Evolutionary conservation across 2,888 invertebrate species (phyloP).

Genomic region (Cataglyphis cursor): DNA sequence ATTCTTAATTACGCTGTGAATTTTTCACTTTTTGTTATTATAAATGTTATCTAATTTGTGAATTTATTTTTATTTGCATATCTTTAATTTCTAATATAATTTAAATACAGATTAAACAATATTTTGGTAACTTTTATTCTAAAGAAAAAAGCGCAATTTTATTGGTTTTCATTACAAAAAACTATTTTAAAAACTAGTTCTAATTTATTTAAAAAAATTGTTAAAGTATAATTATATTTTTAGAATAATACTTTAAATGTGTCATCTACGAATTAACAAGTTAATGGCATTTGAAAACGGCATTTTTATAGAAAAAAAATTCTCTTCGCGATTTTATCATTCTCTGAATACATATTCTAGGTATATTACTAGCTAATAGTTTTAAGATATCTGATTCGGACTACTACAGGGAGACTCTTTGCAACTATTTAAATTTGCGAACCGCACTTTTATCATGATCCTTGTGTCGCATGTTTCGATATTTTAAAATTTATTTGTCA

Average conservation of each 20-base stretch:
- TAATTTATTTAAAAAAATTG: not conserved
- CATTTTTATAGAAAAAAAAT: conserved; percentile 13
- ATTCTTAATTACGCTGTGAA: not conserved
- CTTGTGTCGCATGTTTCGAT: conserved; percentile 64
- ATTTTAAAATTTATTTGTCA: conserved; percentile 57
- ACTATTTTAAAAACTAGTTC: conserved; percentile 10
- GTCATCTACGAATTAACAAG: not conserved
- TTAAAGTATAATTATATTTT: conserved; percentile 1
- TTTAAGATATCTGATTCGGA: conserved; percentile 43
- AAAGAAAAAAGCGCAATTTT: not conserved
- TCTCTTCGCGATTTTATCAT: not conserved
- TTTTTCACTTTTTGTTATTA: conserved; percentile 4
- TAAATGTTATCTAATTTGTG: not conserved
- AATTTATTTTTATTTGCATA: not conserved
- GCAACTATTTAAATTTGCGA: conserved; percentile 53
- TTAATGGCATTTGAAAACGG: conserved; percentile 6
- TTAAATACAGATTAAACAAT: not conserved
- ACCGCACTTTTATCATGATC: conserved; percentile 40
- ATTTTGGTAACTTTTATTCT: not conserved
- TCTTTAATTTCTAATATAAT: conserved; percentile 10
- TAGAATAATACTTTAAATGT: not conserved
- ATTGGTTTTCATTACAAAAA: conserved; percentile 12
- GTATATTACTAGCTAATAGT: not conserved
- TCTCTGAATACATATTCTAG: conserved; percentile 17
- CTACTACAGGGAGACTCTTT: conserved; percentile 42